phyloP scores from a whole-genome alignment of 1,140 invertebrate species.

The Thaumetopoea pityocampa region DNA sequence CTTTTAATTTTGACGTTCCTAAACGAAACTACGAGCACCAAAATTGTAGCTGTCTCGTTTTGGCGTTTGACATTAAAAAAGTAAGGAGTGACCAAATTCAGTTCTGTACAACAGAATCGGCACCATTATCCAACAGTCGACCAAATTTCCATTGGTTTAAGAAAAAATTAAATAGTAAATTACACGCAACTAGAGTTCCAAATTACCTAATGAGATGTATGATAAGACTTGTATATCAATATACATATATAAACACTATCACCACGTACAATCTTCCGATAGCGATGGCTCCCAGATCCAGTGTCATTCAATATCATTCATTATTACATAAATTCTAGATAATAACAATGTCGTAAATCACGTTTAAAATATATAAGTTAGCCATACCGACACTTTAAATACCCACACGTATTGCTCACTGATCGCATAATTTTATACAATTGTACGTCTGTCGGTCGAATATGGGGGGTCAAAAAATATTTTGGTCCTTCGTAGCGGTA shows the following conservation, averaged over 20 bases:
- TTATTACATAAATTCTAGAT: slow-evolving; percentile 8
- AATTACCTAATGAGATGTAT: too few relatives aligned
- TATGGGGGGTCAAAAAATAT: slow-evolving; percentile 44
- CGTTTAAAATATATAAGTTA: slow-evolving; percentile 26
- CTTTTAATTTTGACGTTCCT: too few relatives aligned
- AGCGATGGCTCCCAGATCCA: background rate
- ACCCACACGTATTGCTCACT: slow-evolving; percentile 21
- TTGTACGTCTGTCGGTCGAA: slow-evolving; percentile 22
- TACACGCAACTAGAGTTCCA: too few relatives aligned
- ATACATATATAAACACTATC: too few relatives aligned
- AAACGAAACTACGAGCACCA: too few relatives aligned
- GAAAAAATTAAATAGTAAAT: background rate
- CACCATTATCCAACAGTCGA: too few relatives aligned
- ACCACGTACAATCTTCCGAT: slow-evolving; percentile 49
- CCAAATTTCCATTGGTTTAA: background rate
- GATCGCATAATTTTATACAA: slow-evolving; percentile 20
- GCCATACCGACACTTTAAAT: slow-evolving; percentile 34
- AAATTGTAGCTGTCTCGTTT: too few relatives aligned
- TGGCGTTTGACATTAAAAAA: too few relatives aligned
- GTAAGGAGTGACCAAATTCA: too few relatives aligned
- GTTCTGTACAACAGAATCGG: too few relatives aligned
- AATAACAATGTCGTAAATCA: slow-evolving; percentile 21
- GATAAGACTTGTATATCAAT: too few relatives aligned
- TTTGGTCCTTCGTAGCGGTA: slow-evolving; percentile 50
- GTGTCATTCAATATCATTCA: background rate